A percentile compares a stretch with the other conserved stretches of the same genome.
Conservation (phyloP, 2,888 invertebrate genomes). For the Globia sparganii region DNA sequence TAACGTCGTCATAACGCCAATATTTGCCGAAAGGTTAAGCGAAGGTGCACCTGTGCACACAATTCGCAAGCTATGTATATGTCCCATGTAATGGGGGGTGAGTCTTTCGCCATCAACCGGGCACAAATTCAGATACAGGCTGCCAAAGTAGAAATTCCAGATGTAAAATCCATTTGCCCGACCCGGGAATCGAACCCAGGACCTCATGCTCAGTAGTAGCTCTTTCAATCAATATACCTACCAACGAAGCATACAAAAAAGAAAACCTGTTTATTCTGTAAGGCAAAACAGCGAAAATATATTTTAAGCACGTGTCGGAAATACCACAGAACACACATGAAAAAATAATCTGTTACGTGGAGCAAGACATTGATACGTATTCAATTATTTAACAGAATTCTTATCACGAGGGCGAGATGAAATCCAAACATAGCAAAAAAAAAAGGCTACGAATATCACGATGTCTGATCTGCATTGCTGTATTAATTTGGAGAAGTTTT, state of each 20-base stretch:
- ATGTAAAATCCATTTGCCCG: neutral
- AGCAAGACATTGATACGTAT: neutral
- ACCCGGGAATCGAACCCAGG: neutral
- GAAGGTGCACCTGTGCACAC: neutral
- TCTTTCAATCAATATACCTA: neutral
- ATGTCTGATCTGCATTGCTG: neutral
- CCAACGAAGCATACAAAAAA: neutral
- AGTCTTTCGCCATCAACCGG: neutral
- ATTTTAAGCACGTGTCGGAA: neutral
- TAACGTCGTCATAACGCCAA: neutral
- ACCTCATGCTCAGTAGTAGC: neutral
- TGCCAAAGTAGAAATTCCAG: neutral
- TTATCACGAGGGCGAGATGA: neutral
- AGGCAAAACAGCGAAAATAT: neutral
- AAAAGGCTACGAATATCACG: neutral
- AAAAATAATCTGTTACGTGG: neutral
- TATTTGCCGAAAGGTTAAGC: neutral
- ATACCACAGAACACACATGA: neutral
- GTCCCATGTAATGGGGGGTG: neutral
- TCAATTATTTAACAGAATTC: conserved; percentile 4
- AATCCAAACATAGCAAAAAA: neutral
- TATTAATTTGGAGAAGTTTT: neutral
- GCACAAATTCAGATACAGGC: neutral
- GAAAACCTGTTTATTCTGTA: no score
- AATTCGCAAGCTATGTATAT: no score